Percentiles rank a stretch among this genome's conserved stretches.
Conservation (phyloP, 2,888 invertebrate species). For the Pseudococcus longispinus region DNA sequence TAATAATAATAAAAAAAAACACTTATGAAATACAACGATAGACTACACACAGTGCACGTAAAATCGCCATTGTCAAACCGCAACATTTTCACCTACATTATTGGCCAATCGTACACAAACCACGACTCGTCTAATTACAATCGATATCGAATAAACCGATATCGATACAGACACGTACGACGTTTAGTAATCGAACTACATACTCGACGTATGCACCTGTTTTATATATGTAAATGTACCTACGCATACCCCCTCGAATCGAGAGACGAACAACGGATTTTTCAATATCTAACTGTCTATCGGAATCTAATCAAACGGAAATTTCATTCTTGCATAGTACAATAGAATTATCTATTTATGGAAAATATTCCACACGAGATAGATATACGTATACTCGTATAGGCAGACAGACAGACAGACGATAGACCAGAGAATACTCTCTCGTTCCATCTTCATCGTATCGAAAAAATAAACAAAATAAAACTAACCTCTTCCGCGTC, state of each 20-base stretch:
- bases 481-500: constrained; percentile 50
- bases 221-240: background rate
- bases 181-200: background rate
- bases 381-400: background rate
- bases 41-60: background rate
- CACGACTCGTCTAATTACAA: background rate
- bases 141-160: background rate
- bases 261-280: background rate
- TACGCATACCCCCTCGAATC: background rate
- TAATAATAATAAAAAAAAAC: background rate
- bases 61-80: background rate
- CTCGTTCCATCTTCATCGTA: background rate
- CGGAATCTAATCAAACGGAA: background rate
- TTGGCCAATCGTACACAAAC: background rate
- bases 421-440: background rate
- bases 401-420: background rate
- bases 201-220: background rate
- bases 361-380: background rate
- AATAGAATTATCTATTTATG: background rate
- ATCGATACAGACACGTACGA: background rate
- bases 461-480: background rate
- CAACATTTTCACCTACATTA: background rate
- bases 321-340: background rate
- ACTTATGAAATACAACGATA: background rate
- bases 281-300: background rate